Conservation (phyloP, 2,113 vertebrate species). For the Piliocolobus tephrosceles region DNA sequence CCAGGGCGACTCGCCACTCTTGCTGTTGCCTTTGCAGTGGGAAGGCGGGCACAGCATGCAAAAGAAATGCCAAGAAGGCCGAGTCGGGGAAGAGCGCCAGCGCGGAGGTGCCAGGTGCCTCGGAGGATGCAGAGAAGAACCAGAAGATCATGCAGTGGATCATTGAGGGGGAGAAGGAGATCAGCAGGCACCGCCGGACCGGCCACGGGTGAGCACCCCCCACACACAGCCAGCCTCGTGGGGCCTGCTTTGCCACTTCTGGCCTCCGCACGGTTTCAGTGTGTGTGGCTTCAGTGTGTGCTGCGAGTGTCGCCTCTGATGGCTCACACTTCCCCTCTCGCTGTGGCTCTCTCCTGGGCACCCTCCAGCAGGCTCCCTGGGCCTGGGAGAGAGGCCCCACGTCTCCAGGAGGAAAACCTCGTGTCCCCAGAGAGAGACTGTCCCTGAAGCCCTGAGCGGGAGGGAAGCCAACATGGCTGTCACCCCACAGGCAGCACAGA, state of each 20-base stretch:
- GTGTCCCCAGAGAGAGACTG: neutral
- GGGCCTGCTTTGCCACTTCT: too few relatives aligned
- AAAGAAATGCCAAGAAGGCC: constrained; percentile 89
- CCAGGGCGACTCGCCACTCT: neutral
- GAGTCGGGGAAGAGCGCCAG: constrained; percentile 86
- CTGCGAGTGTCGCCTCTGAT: neutral
- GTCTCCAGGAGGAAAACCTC: too few relatives aligned
- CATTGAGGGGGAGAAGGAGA: constrained; percentile 95
- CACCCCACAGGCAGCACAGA: neutral
- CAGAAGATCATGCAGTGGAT: constrained; percentile 99
- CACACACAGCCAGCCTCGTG: too few relatives aligned
- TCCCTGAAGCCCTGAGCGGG: neutral
- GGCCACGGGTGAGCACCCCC: constrained; percentile 88
- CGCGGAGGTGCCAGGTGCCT: constrained; percentile 86
- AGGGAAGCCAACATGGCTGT: neutral
- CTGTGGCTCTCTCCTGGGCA: neutral
- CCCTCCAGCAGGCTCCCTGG: neutral
- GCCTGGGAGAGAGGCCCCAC: too few relatives aligned
- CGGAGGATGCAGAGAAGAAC: constrained; percentile 92
- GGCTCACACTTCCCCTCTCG: neutral
- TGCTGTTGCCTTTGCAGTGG: constrained; percentile 84
- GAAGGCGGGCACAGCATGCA: constrained; percentile 88
- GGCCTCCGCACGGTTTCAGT: too few relatives aligned
- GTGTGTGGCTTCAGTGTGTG: neutral
- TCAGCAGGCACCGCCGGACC: constrained; percentile 91